These are phyloP conservation scores for Dryoscopus gambensis DNA, from an alignment of 2,113 vertebrate genomes.

Conservation along the genomic window DNA sequence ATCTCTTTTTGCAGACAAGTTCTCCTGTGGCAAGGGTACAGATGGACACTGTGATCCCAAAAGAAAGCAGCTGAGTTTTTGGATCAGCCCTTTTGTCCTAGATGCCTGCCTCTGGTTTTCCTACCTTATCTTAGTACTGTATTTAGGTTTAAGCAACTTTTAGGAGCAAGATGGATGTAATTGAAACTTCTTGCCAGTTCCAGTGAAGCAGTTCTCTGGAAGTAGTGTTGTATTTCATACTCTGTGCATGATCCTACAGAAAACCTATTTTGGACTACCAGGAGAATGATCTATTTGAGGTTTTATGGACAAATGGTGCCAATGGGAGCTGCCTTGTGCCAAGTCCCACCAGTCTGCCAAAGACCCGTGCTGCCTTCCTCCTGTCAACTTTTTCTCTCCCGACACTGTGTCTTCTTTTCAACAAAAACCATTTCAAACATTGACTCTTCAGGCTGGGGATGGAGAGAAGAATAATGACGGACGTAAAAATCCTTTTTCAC, in stretches of 20 bases:
- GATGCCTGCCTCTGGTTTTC: background rate
- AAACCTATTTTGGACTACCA: slow-evolving; percentile 7
- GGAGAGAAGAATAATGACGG: slow-evolving; percentile 16
- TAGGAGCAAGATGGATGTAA: background rate
- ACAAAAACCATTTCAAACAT: background rate
- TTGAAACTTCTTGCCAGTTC: background rate
- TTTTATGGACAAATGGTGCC: slow-evolving; percentile 27
- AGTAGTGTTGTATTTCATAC: background rate
- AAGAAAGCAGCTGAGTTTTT: slow-evolving; percentile 35
- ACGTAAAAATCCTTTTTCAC: slow-evolving; percentile 35
- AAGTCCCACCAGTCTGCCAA: slow-evolving; percentile 38
- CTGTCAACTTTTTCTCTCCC: slow-evolving; percentile 3
- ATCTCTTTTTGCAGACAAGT: background rate
- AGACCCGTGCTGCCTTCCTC: slow-evolving; percentile 18
- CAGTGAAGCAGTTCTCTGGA: background rate
- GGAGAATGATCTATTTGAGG: slow-evolving; percentile 22
- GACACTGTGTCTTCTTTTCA: background rate
- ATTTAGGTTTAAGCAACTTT: background rate
- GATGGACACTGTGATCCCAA: slow-evolving; percentile 18
- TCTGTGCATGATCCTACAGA: background rate
- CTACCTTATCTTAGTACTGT: background rate
- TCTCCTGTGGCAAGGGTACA: slow-evolving; percentile 43
- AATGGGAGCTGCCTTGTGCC: slow-evolving; percentile 29
- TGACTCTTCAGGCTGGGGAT: background rate
- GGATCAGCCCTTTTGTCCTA: slow-evolving; percentile 24